Conservation (phyloP, 92 coral and sea anemone species). For the Epizoanthus scotinus region DNA sequence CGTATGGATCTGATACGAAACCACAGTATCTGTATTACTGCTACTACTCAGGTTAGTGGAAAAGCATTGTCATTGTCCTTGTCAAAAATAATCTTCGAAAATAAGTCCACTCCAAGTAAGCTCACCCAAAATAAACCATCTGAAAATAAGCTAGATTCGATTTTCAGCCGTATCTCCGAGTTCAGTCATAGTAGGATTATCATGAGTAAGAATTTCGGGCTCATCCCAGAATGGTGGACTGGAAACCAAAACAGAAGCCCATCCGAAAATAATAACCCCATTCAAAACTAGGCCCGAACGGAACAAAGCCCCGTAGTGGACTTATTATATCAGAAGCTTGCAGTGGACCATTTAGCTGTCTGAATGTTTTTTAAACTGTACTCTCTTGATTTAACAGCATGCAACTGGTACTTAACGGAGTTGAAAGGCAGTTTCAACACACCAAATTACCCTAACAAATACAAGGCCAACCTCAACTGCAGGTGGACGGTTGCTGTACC, state of each 20-base stretch:
- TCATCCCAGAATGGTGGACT: too few species aligned
- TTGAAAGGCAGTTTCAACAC: not conserved
- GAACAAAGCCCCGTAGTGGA: too few species aligned
- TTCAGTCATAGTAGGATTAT: too few species aligned
- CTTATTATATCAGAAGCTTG: not conserved
- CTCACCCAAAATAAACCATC: too few species aligned
- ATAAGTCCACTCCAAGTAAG: too few species aligned
- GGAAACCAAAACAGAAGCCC: too few species aligned
- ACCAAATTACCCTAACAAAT: constrained; percentile 12
- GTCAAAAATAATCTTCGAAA: not conserved
- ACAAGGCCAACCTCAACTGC: constrained; percentile 19
- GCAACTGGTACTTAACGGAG: not conserved
- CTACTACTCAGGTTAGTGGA: constrained; percentile 22
- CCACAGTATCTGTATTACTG: constrained; percentile 31
- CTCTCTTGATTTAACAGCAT: not conserved
- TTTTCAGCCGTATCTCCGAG: too few species aligned
- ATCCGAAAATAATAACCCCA: too few species aligned
- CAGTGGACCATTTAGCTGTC: not conserved
- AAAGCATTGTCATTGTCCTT: not conserved
- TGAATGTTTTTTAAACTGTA: not conserved
- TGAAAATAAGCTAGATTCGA: too few species aligned
- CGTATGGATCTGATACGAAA: constrained; percentile 17
- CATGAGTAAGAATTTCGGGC: too few species aligned
- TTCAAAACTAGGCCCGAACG: too few species aligned
- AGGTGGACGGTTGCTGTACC: constrained; percentile 28